Percentiles rank a stretch among this genome's conserved stretches.
Conservation (phyloP, 2,888 invertebrate species). For the Pardosa pseudoannulata region DNA sequence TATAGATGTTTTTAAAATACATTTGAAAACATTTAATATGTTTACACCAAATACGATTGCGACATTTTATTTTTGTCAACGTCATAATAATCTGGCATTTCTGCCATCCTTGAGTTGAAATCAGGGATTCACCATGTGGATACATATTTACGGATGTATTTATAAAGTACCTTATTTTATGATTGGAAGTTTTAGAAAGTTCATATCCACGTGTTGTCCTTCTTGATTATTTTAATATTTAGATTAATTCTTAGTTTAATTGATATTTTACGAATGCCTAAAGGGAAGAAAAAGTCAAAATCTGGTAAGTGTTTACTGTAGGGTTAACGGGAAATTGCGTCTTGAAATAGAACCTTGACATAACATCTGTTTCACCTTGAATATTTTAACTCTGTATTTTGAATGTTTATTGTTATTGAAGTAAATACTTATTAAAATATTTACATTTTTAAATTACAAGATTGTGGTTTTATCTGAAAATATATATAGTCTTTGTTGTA, state of each 20-base stretch:
- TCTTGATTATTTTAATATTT: conserved; percentile 70
- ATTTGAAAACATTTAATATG: too few species aligned
- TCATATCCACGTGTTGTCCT: conserved; percentile 69
- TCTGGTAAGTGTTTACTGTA: conserved; percentile 51
- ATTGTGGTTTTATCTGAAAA: too few species aligned
- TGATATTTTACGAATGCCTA: conserved; percentile 61
- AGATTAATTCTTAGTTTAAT: conserved; percentile 33
- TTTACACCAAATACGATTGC: neutral
- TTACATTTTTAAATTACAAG: too few species aligned
- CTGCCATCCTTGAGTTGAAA: conserved; percentile 43
- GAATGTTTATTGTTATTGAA: too few species aligned
- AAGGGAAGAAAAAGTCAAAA: conserved; percentile 78
- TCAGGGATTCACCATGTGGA: conserved; percentile 64
- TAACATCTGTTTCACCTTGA: neutral
- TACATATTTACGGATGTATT: conserved; percentile 37
- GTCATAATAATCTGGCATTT: conserved; percentile 29
- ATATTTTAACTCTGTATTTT: too few species aligned
- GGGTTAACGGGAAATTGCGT: conserved; percentile 41
- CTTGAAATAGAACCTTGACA: neutral
- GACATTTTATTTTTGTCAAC: conserved; percentile 24
- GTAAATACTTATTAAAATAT: too few species aligned
- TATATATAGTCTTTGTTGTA: too few species aligned
- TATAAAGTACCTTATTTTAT: conserved; percentile 56
- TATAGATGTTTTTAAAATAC: too few species aligned
- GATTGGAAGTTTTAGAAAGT: conserved; percentile 70